These are phyloP conservation scores for Falco naumanni DNA, from an alignment of 2,797 vertebrate species.

Conservation along the genomic window DNA sequence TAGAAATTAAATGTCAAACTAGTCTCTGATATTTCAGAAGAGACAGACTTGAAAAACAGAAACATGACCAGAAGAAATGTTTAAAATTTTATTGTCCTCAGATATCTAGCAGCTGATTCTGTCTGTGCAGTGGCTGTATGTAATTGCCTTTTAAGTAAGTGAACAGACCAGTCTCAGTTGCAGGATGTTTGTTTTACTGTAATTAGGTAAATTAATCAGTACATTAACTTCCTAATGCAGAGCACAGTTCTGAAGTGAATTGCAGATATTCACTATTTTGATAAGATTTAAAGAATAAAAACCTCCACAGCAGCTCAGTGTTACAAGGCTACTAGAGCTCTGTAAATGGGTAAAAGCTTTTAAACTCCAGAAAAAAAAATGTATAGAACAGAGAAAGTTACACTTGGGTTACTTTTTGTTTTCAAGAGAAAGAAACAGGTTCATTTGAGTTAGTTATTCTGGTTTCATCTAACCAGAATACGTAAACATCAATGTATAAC, in stretches of 20 bases:
- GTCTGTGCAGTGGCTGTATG: neutral
- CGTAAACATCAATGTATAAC: neutral
- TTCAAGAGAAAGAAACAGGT: neutral
- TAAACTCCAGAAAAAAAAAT: neutral
- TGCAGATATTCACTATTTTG: neutral
- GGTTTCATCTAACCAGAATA: neutral
- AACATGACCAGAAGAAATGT: conserved; percentile 6
- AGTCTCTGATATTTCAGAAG: conserved; percentile 22
- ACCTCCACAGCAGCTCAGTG: neutral
- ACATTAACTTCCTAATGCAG: conserved; percentile 73
- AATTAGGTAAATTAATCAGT: conserved; percentile 84
- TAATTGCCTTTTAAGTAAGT: conserved; percentile 48
- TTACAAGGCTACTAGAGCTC: neutral
- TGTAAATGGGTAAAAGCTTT: neutral
- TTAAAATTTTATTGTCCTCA: neutral
- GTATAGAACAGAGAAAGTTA: neutral
- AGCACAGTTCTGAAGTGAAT: conserved; percentile 45
- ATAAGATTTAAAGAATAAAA: neutral
- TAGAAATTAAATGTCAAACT: conserved; percentile 32
- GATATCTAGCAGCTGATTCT: neutral
- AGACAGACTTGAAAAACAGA: conserved; percentile 30
- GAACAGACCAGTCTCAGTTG: conserved; percentile 32
- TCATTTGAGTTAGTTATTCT: neutral
- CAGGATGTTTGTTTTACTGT: conserved; percentile 76
- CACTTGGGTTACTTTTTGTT: neutral